These are phyloP conservation scores for Eolophus roseicapilla DNA, from an alignment of 2,113 vertebrate species.

Conservation along the genomic window DNA sequence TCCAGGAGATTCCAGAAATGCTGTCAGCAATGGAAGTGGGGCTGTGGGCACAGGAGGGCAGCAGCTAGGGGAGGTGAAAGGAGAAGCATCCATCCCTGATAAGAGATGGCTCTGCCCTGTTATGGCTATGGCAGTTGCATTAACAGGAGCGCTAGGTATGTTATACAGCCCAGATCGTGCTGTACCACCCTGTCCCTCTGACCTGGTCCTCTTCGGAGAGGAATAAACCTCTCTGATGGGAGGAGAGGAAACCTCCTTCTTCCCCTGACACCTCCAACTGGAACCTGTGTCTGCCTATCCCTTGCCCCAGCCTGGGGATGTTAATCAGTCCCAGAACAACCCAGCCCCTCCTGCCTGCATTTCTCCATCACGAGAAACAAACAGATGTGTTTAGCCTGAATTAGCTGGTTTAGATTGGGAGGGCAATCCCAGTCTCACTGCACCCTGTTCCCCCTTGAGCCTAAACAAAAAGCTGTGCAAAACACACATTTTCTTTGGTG, in stretches of 20 bases:
- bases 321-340: not conserved
- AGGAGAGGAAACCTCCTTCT: not conserved
- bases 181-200: not conserved
- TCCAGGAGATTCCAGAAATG: conserved; percentile 56
- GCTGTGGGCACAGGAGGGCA: not conserved
- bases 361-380: not conserved
- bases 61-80: conserved; percentile 7
- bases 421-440: not conserved
- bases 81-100: conserved; percentile 36
- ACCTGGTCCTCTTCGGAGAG: not conserved
- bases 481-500: not conserved
- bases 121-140: conserved; percentile 56
- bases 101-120: conserved; percentile 34
- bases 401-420: not conserved
- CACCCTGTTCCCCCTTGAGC: not conserved
- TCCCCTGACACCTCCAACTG: not conserved
- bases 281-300: not conserved
- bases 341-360: not conserved
- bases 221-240: not conserved
- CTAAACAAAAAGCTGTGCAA: not conserved
- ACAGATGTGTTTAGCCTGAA: not conserved
- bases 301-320: not conserved
- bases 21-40: not conserved
- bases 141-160: conserved; percentile 29
- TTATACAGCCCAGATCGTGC: conserved; percentile 22